A percentile compares a stretch with the other conserved stretches of the same genome.
These are phyloP conservation scores for Saguinus imperator DNA, from an alignment of 2,113 vertebrate species.

Conservation along the genomic window DNA sequence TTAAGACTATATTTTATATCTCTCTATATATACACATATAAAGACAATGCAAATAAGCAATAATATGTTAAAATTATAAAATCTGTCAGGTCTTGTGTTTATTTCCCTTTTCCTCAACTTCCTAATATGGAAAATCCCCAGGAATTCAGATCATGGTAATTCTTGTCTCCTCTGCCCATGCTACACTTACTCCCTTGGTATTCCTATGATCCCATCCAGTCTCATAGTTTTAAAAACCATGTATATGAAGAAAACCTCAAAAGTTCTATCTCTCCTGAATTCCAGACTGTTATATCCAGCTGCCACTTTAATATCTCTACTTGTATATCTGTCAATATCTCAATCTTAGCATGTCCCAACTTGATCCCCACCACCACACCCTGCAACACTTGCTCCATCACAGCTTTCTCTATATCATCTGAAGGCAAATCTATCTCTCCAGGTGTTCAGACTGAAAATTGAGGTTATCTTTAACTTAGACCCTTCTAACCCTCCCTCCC, in stretches of 20 bases:
- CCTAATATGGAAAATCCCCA: background rate
- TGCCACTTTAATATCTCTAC: background rate
- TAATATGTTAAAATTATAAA: too few species aligned
- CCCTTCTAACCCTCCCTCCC: background rate
- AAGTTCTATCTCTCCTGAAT: background rate
- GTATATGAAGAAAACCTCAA: background rate
- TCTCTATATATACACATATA: too few species aligned
- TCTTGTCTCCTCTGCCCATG: background rate
- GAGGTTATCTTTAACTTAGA: background rate
- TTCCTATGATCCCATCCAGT: background rate
- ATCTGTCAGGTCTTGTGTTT: background rate
- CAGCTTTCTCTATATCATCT: background rate
- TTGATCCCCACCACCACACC: background rate
- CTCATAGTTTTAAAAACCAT: background rate
- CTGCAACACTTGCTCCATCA: background rate
- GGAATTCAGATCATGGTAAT: background rate
- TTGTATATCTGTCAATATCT: background rate
- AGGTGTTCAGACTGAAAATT: background rate
- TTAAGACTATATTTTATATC: too few species aligned
- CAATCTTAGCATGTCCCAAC: background rate
- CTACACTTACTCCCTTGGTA: background rate
- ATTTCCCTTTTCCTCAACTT: background rate
- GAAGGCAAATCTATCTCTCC: background rate
- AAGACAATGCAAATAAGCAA: too few species aligned
- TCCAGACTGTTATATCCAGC: background rate